A percentile compares a stretch with the other conserved stretches of the same genome.
Evolutionary conservation across 2,888 invertebrate genomes (phyloP).

Genomic region (Phortica okadai): DNA sequence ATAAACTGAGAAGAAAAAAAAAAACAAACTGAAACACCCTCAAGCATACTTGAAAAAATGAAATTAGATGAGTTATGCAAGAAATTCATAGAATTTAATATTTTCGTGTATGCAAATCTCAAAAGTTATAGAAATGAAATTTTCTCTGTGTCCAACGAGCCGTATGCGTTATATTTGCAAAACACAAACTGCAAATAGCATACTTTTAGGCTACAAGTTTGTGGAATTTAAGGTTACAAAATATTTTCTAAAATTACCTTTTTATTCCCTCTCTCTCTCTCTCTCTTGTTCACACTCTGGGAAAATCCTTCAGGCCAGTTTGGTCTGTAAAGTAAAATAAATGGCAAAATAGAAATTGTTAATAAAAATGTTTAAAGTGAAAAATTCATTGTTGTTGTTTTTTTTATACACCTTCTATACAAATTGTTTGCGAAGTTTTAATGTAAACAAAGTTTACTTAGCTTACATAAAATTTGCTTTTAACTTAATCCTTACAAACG

Average conservation of each 20-base stretch:
- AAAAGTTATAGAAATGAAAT: constrained; percentile 47
- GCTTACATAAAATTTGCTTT: not conserved
- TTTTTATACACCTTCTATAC: too few species aligned
- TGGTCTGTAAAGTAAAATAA: not conserved
- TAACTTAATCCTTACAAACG: not conserved
- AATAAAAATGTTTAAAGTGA: not conserved
- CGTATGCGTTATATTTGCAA: constrained; percentile 26
- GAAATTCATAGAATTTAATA: constrained; percentile 24
- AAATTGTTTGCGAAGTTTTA: not conserved
- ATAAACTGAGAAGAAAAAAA: not conserved
- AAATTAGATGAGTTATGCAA: constrained; percentile 27
- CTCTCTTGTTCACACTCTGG: not conserved
- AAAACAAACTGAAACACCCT: not conserved
- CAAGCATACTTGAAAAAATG: not conserved
- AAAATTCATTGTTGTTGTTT: not conserved
- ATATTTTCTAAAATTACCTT: constrained; percentile 10
- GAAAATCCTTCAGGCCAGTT: not conserved
- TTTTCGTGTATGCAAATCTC: constrained; percentile 1
- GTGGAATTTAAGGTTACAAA: constrained; percentile 7
- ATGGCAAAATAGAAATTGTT: not conserved
- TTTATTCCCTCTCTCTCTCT: not conserved
- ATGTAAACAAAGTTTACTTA: not conserved
- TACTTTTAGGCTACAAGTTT: not conserved
- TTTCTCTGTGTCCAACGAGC: constrained; percentile 44
- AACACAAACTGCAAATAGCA: not conserved